Base-by-base conservation (phyloP, 1,140 invertebrate genomes). In the Temnothorax curvispinosus region DNA sequence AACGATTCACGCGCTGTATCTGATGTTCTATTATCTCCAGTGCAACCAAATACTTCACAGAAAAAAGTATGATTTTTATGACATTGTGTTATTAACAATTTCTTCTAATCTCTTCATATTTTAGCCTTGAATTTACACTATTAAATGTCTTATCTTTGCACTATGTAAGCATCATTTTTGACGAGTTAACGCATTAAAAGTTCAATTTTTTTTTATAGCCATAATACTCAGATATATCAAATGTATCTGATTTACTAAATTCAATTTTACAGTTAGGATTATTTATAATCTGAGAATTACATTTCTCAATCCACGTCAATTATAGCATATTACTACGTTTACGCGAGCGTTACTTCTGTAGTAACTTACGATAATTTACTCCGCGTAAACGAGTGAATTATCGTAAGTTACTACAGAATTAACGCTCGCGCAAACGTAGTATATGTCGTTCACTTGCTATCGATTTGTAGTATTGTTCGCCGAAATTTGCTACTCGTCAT, bases 1-100 rank as follows among this genome's bases (percentile, higher is more conserved):
- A 54, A 75, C 54, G 27, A 84, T 75, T 75, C 32, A 62, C 27
- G 27, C 13, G 8, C 11, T 74, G 15, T 69, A 69, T 82, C 18
- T 60, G 21, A 21, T 21, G 58, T 72, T 58, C 11, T 47, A 47
- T 82, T 82, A 74, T 35, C 1, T 1, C 13, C 18, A 47, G 27
- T 21, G 18, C 41, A 32, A 50, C 4, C 56, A 60, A 82, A 82
- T 27, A 62, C 8, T 41, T 21, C 0, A 18, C 27, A 56, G 4
- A 11, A 50, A 11, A 7, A 62, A 47, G 7, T 44, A 74, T 11
- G 60, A 60, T 58, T 47, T 82, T 54, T 21, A 15, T 21, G 8
- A 47, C 7, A 27, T 11, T 27, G 27, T 54, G 15, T 44, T 41
- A 38, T 27, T 27, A 35, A n/a, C 13, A 18, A 56, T 41, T 56